Percentiles rank a stretch among this genome's conserved stretches.
Evolutionary conservation across 2,113 vertebrate genomes (phyloP).

Genomic region (Erythrocercus mccallii): DNA sequence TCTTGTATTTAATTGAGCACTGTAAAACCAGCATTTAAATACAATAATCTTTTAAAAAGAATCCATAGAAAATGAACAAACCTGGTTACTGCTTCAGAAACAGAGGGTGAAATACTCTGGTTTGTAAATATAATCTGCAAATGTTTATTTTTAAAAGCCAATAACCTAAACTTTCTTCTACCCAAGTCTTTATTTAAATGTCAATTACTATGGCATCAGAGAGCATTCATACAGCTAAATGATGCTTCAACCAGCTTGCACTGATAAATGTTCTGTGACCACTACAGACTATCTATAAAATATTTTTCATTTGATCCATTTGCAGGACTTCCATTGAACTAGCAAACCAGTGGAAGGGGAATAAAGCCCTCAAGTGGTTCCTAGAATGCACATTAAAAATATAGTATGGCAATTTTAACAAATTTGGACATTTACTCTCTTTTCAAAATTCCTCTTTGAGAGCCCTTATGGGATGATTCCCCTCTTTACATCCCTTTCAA

Average conservation of each 20-base stretch:
- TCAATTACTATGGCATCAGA: not conserved
- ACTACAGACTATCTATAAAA: not conserved
- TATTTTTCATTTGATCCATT: not conserved
- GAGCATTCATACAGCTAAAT: not conserved
- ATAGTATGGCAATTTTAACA: not conserved
- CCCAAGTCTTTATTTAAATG: not conserved
- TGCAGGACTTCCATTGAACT: not conserved
- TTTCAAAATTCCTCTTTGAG: not conserved
- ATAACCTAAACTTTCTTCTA: not conserved
- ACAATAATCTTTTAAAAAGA: not conserved
- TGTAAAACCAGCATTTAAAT: not conserved
- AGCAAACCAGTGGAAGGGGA: not conserved
- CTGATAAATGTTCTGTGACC: not conserved
- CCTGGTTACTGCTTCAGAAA: not conserved
- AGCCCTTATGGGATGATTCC: not conserved
- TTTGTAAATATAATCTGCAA: not conserved
- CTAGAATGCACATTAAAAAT: not conserved
- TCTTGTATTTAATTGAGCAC: not conserved
- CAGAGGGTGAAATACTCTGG: not conserved
- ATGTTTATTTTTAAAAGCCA: not conserved
- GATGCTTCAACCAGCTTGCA: not conserved
- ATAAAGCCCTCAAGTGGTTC: not conserved
- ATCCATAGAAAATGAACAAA: not conserved
- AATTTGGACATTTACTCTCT: not conserved
- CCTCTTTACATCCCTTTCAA: not conserved